phyloP scores from a whole-genome alignment of 1,140 invertebrate genomes.

The Drosophila littoralis region DNA sequence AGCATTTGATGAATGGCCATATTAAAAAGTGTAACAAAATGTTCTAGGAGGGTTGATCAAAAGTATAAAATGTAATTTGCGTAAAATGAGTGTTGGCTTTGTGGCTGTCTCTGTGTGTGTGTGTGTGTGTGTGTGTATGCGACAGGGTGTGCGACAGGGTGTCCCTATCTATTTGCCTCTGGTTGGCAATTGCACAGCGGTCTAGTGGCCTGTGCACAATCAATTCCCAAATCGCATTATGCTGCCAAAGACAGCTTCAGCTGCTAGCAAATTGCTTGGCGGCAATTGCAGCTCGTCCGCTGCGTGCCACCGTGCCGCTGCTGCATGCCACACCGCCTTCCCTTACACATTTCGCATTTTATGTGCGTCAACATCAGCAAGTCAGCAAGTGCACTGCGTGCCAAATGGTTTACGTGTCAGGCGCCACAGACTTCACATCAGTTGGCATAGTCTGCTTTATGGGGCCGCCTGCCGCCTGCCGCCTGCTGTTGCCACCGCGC shows the following conservation, averaged over 20 bases:
- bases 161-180: neutral
- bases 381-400: constrained; percentile 77
- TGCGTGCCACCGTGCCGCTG: neutral
- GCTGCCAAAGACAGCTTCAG: constrained; percentile 44
- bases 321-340: neutral
- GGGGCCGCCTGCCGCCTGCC: neutral
- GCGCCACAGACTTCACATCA: constrained; percentile 30
- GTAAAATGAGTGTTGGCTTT: constrained; percentile 60
- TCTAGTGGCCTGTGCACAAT: constrained; percentile 70
- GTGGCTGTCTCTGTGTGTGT: neutral
- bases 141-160: neutral
- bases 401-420: constrained; percentile 79
- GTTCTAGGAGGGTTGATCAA: constrained; percentile 1
- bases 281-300: neutral
- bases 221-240: constrained; percentile 81
- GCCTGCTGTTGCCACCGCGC: neutral
- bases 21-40: constrained; percentile 64
- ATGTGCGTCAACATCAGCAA: constrained; percentile 78
- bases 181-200: constrained; percentile 50
- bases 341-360: constrained; percentile 68
- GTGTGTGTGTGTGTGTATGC: constrained; percentile 1
- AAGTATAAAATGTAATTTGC: constrained; percentile 68
- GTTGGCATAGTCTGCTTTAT: neutral
- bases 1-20: constrained; percentile 63
- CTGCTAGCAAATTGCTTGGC: constrained; percentile 65